A percentile compares a stretch with the other conserved stretches of the same genome.
phyloP scores from a whole-genome alignment of 2,797 vertebrate species.

The Presbytis comata region DNA sequence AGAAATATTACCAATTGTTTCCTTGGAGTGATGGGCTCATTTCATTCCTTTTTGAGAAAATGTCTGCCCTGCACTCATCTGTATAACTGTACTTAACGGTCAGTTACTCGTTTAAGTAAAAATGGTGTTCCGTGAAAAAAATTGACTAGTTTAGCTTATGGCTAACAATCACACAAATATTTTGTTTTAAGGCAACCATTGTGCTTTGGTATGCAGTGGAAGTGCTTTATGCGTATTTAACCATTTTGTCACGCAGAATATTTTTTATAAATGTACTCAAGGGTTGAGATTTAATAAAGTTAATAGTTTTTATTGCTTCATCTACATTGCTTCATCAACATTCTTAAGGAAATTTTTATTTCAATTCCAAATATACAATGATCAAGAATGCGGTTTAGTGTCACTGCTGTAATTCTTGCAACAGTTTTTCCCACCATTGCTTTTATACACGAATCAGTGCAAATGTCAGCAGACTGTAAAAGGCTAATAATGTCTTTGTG shows the following conservation, averaged over 20 bases:
- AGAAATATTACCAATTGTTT: conserved; percentile 20
- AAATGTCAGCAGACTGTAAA: neutral
- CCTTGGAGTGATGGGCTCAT: neutral
- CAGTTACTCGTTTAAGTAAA: neutral
- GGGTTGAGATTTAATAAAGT: neutral
- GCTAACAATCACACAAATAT: neutral
- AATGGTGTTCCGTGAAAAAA: neutral
- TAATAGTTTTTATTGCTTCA: neutral
- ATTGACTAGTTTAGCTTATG: neutral
- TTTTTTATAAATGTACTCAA: neutral
- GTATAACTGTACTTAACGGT: neutral
- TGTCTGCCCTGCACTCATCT: neutral
- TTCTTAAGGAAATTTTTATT: conserved; percentile 20
- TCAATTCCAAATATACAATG: neutral
- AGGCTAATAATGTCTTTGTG: neutral
- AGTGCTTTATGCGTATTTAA: neutral
- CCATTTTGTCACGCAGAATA: neutral
- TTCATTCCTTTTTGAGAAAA: conserved; percentile 40
- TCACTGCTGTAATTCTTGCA: neutral
- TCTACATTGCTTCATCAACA: neutral
- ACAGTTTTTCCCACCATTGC: neutral
- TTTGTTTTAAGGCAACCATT: neutral
- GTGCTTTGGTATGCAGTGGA: neutral
- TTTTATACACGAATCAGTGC: neutral
- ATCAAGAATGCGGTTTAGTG: neutral